A percentile compares a stretch with the other conserved stretches of the same genome.
Conservation (phyloP, 2,888 invertebrate species). For the Odontocerum albicorne region DNA sequence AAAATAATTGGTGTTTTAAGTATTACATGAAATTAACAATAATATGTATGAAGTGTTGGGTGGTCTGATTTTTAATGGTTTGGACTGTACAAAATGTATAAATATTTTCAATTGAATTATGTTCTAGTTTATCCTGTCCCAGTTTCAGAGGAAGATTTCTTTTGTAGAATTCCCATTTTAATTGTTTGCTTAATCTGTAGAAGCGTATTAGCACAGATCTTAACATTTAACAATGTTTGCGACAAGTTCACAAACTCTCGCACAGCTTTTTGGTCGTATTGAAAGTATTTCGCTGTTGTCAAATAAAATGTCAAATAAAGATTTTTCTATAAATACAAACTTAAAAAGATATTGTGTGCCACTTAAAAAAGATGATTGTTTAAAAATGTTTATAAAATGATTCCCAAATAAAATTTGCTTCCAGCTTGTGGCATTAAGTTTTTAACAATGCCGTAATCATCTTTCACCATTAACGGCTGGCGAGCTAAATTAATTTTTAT, state of each 20-base stretch:
- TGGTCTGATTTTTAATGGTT: no score
- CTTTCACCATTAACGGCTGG: constrained; percentile 16
- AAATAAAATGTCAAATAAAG: background rate
- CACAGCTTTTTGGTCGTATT: constrained; percentile 19
- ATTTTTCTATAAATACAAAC: constrained; percentile 4
- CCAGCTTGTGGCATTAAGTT: constrained; percentile 15
- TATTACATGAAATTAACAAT: no score
- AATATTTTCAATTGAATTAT: no score
- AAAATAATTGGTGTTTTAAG: no score
- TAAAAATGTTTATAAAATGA: constrained; percentile 2
- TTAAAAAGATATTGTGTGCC: constrained; percentile 12
- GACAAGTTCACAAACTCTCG: background rate
- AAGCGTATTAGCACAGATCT: background rate
- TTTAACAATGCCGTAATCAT: constrained; percentile 14
- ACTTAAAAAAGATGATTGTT: constrained; percentile 9
- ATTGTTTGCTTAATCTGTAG: background rate
- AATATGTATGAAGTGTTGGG: no score
- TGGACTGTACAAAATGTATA: no score
- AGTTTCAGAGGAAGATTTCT: no score
- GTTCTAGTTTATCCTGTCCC: no score
- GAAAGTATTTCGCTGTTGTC: constrained; percentile 10
- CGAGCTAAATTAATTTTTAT: constrained; percentile 35
- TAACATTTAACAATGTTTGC: constrained; percentile 1
- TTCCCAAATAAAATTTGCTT: constrained; percentile 16
- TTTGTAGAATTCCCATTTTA: background rate